Conservation (phyloP, 2,797 vertebrate genomes). For the Pseudochirops corinnae region DNA sequence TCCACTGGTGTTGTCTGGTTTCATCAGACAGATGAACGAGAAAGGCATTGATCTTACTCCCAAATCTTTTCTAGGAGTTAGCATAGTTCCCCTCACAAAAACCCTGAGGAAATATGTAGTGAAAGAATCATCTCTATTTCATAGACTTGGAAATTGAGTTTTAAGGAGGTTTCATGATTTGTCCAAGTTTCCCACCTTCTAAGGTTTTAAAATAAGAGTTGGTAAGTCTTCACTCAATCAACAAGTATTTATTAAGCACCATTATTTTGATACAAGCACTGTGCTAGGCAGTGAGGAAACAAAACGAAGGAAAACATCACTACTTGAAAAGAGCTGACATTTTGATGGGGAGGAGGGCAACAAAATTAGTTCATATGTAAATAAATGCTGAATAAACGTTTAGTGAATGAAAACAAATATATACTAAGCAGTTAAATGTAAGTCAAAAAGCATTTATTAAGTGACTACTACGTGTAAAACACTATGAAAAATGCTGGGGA, state of each 20-base stretch:
- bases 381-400: background rate
- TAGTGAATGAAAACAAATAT: background rate
- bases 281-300: background rate
- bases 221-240: background rate
- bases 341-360: background rate
- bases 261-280: background rate
- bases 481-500: background rate
- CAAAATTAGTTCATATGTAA: background rate
- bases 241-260: background rate
- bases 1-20: background rate
- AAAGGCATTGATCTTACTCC: background rate
- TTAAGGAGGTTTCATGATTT: background rate
- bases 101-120: background rate
- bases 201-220: background rate
- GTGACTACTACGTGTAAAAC: no score
- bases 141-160: background rate
- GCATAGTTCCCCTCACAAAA: background rate
- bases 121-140: background rate
- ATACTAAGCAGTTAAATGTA: background rate
- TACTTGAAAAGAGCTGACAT: background rate
- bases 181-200: background rate
- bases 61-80: background rate
- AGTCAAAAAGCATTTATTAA: background rate
- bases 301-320: background rate
- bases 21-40: background rate